Evolutionary conservation across 2,888 invertebrate genomes (phyloP).

Genomic region (Mamestra brassicae): DNA sequence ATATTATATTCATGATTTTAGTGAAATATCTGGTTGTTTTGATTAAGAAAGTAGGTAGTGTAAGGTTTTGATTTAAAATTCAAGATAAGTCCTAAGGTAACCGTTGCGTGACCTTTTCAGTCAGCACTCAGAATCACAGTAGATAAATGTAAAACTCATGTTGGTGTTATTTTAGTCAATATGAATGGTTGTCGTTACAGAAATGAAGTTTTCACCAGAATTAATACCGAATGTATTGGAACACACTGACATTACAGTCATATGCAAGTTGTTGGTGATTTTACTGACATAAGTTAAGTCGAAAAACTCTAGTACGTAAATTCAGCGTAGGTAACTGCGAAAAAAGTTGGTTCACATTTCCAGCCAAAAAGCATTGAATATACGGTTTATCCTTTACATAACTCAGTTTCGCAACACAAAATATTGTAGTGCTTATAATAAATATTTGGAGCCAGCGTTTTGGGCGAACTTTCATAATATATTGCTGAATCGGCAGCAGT

Average conservation of each 20-base stretch:
- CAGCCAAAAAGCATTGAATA: constrained; percentile 15
- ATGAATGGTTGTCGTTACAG: neutral
- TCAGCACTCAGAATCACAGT: neutral
- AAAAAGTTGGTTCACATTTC: neutral
- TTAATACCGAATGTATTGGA: no score
- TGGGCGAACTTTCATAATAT: constrained; percentile 40
- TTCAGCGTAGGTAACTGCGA: neutral
- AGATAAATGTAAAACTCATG: neutral
- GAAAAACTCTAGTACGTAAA: neutral
- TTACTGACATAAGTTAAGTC: no score
- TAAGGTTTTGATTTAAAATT: constrained; percentile 8
- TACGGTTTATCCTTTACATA: constrained; percentile 27
- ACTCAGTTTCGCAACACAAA: constrained; percentile 26
- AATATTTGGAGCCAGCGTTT: constrained; percentile 44
- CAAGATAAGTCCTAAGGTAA: neutral
- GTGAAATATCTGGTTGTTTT: neutral
- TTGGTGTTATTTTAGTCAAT: neutral
- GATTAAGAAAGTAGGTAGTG: no score
- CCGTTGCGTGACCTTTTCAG: neutral
- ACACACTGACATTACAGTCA: no score
- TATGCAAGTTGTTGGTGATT: neutral
- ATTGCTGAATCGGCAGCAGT: constrained; percentile 34
- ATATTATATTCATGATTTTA: neutral
- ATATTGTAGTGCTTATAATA: constrained; percentile 41
- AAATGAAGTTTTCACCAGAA: no score